Conservation (phyloP, 2,888 invertebrate genomes). For the Pycnomerus fuliginosus region DNA sequence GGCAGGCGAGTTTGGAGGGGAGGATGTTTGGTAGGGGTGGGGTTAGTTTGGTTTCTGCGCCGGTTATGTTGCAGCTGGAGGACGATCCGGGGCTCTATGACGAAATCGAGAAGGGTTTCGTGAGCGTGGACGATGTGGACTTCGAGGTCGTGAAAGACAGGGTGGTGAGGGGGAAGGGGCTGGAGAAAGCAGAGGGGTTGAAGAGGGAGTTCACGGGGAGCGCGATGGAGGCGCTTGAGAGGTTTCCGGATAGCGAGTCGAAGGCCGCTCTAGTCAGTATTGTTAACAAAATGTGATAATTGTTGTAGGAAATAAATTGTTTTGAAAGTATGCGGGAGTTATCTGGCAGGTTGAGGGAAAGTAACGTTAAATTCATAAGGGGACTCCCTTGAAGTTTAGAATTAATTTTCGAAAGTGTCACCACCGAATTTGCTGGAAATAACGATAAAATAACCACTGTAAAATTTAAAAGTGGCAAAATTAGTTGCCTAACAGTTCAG, state of each 20-base stretch:
- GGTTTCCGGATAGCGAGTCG: slow-evolving; percentile 77
- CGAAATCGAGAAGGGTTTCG: slow-evolving; percentile 63
- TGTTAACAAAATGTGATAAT: slow-evolving; percentile 59
- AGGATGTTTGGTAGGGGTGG: slow-evolving; percentile 58
- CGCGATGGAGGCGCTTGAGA: slow-evolving; percentile 70
- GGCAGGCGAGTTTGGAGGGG: slow-evolving; percentile 72
- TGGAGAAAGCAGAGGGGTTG: slow-evolving; percentile 68
- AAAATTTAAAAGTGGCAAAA: too few relatives aligned
- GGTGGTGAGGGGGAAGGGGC: slow-evolving; percentile 61
- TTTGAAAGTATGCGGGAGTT: too few relatives aligned
- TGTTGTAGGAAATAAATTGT: slow-evolving; percentile 11
- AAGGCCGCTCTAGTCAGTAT: slow-evolving; percentile 79
- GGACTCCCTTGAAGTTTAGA: too few relatives aligned
- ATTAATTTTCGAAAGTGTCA: too few relatives aligned
- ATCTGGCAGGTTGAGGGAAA: too few relatives aligned
- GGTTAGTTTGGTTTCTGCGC: slow-evolving; percentile 76
- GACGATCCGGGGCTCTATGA: slow-evolving; percentile 66
- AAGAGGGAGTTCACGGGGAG: slow-evolving; percentile 70
- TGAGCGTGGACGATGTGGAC: slow-evolving; percentile 62
- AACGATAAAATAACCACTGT: too few relatives aligned
- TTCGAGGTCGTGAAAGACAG: slow-evolving; percentile 55
- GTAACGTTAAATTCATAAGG: too few relatives aligned
- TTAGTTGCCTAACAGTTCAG: too few relatives aligned
- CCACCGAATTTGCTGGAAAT: too few relatives aligned
- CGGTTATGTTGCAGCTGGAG: slow-evolving; percentile 77